phyloP scores from a whole-genome alignment of 2,113 vertebrate genomes.

The Antigone vipio region DNA sequence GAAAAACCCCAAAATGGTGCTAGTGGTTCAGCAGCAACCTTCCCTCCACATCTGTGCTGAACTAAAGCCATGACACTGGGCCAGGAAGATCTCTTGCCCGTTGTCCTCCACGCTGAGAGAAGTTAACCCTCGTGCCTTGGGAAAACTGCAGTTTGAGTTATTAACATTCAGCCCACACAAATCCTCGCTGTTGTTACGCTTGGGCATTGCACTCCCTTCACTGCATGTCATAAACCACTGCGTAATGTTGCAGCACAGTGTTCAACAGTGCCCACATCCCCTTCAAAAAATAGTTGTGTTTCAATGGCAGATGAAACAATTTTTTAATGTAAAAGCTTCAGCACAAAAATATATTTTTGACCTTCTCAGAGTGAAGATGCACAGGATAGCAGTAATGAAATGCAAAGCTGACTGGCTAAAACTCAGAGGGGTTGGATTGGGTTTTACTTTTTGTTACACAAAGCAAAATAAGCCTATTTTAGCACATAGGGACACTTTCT shows the following conservation, averaged over 20 bases:
- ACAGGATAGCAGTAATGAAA: neutral
- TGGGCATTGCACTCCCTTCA: neutral
- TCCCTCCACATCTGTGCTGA: neutral
- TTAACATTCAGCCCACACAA: neutral
- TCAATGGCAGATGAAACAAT: neutral
- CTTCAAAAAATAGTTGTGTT: neutral
- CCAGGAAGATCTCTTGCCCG: neutral
- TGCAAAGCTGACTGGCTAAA: neutral
- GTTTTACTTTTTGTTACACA: neutral
- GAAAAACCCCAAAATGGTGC: neutral
- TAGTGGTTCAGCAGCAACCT: neutral
- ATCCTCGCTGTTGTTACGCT: neutral
- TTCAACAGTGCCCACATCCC: neutral
- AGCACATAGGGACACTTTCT: neutral
- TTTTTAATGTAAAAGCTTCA: neutral
- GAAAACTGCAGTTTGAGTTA: neutral
- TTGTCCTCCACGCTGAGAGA: neutral
- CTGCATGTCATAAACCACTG: neutral
- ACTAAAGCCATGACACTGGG: neutral
- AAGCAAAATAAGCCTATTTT: neutral
- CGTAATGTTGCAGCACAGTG: accelerated
- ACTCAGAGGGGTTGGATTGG: neutral
- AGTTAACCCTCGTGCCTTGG: neutral
- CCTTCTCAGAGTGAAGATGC: neutral
- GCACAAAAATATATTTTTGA: neutral